Base-by-base conservation (phyloP, 2,797 vertebrate genomes). In the Poliocrania exsul region DNA sequence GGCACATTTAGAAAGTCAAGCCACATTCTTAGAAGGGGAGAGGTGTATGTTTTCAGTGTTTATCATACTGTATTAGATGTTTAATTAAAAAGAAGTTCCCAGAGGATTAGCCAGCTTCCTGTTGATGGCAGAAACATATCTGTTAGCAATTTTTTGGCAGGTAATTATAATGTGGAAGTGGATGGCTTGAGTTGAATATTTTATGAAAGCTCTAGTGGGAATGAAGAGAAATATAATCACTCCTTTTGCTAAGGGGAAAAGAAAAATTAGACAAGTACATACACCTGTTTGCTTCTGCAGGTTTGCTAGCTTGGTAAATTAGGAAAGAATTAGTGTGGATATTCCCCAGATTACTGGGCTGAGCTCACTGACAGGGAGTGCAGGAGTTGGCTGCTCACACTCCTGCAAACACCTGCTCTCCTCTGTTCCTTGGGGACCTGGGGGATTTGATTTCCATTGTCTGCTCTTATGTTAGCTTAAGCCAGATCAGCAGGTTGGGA, bases 21-120 rank as follows among this genome's bases (percentile, higher is more conserved):
- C 58, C 44, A 38, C 78, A 81, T 64, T 69, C 71, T 88, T 93
- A 87, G 81, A 31, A 65, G 78, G 37, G 58, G 74, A 95, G 85
- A 58, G 4, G 50, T 65, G 64, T 49, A 16, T 91, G 60, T 77
- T 91, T 93, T 80, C 88, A 77, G 1, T 84, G 87, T 94, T 94
- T 94, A 74, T 91, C 47, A 50, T 86, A 37, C 86, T 91, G 72
- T 95, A 96, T 93, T 95, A 95, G 94, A 81, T 96, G 94, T 97
- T 97, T 97, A 97, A 96, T 97, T 97, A 98, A 96, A 95, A 93
- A 95, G 84, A 96, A 15, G 60, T 86, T 95, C 95, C 96, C 89
- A 29, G 83, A 92, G 88, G 96, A 93, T 78, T 95, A 74, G 83
- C 87, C 92, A 79, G 82, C 78, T 95, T 25, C 73, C 29, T 82